phyloP scores from a whole-genome alignment of 1,140 invertebrate species.

The Diplogasteroides magnus region DNA sequence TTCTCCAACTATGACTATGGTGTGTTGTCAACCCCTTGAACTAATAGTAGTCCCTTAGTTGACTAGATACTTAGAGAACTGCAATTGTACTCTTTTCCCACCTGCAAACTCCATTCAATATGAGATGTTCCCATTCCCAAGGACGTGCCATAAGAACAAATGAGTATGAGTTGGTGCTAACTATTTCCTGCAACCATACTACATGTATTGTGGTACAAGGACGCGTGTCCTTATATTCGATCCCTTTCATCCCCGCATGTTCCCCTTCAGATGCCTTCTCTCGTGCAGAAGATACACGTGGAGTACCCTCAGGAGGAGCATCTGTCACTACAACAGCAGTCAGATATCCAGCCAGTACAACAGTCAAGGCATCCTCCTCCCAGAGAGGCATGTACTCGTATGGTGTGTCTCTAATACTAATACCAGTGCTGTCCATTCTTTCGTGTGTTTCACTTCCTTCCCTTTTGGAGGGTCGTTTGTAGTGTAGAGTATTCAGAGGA shows the following conservation, averaged over 20 bases:
- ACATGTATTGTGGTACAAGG: no score
- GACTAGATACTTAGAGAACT: no score
- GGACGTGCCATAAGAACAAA: no score
- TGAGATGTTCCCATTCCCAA: background rate
- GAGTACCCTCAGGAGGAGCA: background rate
- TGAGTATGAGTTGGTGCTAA: no score
- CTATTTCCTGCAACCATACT: no score
- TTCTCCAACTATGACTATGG: slow-evolving; percentile 49
- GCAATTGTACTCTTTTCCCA: no score
- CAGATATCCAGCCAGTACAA: slow-evolving; percentile 3
- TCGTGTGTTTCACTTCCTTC: background rate
- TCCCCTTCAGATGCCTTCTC: slow-evolving; percentile 12
- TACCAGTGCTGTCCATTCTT: background rate
- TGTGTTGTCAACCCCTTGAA: slow-evolving; percentile 29
- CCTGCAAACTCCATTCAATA: no score
- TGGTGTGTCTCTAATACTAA: background rate
- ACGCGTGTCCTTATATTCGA: no score
- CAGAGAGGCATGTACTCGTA: background rate
- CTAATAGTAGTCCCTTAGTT: no score
- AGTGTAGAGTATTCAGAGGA: no score
- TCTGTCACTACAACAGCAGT: background rate
- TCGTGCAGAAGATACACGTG: slow-evolving; percentile 3
- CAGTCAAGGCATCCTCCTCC: background rate
- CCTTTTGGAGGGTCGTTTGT: no score
- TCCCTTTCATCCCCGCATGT: slow-evolving; percentile 1